phyloP scores from a whole-genome alignment of 2,888 invertebrate genomes.

The Drosophila yooni region DNA sequence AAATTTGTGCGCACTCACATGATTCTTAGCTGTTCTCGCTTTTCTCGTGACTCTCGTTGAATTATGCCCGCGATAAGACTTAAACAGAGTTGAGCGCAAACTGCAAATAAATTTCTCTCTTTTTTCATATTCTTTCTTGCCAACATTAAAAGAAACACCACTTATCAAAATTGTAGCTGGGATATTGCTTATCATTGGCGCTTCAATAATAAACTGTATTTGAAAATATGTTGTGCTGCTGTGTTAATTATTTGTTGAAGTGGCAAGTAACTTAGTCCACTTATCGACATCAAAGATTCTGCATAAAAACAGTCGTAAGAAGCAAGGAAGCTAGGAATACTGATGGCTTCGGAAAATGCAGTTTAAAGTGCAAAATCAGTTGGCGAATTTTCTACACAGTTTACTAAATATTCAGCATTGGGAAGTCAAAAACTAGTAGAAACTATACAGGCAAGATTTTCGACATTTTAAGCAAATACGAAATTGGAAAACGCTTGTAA shows the following conservation, averaged over 20 bases:
- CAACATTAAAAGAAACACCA: background rate
- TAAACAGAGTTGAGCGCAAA: background rate
- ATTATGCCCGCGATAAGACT: conserved; percentile 22
- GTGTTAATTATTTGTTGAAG: conserved; percentile 6
- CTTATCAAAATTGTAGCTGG: conserved; percentile 5
- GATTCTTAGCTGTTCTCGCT: background rate
- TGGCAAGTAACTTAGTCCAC: background rate
- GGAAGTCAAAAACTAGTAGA: background rate
- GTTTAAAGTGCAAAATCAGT: background rate
- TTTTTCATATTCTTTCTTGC: background rate
- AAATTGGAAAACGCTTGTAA: background rate
- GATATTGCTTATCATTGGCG: conserved; percentile 9
- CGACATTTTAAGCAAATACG: too few species aligned
- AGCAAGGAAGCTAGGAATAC: background rate
- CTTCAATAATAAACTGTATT: background rate
- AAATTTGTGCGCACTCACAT: background rate
- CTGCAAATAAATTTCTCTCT: conserved; percentile 20
- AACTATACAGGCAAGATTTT: background rate
- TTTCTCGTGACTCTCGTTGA: conserved; percentile 4
- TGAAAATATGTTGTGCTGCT: background rate
- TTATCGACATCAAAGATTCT: background rate
- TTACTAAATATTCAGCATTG: background rate
- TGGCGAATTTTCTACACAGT: background rate
- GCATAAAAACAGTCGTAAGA: background rate
- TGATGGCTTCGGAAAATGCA: background rate